phyloP scores from a whole-genome alignment of 2,113 vertebrate genomes.

The Symphodus melops region DNA sequence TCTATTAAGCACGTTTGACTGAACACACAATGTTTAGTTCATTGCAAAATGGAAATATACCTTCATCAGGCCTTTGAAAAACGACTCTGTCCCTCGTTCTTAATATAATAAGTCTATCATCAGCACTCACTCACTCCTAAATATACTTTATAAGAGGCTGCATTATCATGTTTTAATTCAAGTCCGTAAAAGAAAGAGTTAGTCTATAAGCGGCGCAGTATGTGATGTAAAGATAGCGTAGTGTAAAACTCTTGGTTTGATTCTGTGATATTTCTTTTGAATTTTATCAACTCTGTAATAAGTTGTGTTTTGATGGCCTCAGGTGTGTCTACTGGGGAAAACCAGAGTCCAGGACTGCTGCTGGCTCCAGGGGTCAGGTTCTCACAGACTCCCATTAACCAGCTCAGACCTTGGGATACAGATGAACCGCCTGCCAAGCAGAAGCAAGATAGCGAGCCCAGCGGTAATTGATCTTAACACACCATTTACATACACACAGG shows the following conservation, averaged over 20 bases:
- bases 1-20: slow-evolving; percentile 40
- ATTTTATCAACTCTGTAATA: not conserved
- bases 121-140: no score
- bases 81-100: no score
- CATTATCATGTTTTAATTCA: no score
- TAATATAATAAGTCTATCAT: no score
- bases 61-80: no score
- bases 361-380: slow-evolving; percentile 94
- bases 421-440: slow-evolving; percentile 97
- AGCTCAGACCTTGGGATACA: slow-evolving; percentile 98
- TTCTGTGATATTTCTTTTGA: no score
- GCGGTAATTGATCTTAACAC: slow-evolving; percentile 81
- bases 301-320: slow-evolving; percentile 61
- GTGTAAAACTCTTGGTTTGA: no score
- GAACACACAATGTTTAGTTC: not conserved
- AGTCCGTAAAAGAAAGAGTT: no score
- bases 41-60: no score
- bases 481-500: not conserved
- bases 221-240: no score
- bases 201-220: no score
- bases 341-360: slow-evolving; percentile 89
- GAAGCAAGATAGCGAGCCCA: slow-evolving; percentile 92
- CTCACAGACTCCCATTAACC: slow-evolving; percentile 99
- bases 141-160: no score
- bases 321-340: slow-evolving; percentile 93